Conservation (phyloP, 2,888 invertebrate species). For the Philonicus albiceps region DNA sequence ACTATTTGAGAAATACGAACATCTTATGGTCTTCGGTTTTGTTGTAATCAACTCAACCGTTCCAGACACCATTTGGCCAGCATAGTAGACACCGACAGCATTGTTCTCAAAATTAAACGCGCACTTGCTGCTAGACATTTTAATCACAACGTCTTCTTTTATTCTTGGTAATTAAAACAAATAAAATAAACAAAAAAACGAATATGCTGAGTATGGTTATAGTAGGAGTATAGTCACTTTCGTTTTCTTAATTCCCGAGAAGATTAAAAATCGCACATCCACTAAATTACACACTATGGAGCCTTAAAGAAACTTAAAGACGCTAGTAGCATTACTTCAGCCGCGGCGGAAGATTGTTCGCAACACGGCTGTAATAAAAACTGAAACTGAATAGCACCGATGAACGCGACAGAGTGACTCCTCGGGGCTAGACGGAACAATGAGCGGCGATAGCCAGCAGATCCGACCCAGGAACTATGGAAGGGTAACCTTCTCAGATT, state of each 20-base stretch:
- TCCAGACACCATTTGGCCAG: slow-evolving; percentile 60
- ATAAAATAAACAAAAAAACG: neutral
- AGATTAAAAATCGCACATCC: neutral
- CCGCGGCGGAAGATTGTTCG: neutral
- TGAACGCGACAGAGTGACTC: neutral
- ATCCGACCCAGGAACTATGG: neutral
- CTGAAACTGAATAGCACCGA: neutral
- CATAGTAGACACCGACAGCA: slow-evolving; percentile 59
- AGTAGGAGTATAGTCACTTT: neutral
- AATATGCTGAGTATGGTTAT: neutral
- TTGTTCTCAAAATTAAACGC: slow-evolving; percentile 59
- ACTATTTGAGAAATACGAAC: slow-evolving; percentile 53
- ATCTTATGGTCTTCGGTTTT: slow-evolving; percentile 61
- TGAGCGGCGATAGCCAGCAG: neutral
- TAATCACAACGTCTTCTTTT: neutral
- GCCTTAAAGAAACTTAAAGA: no score
- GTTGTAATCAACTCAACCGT: slow-evolving; percentile 59
- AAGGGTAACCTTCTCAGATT: neutral
- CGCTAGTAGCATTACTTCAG: neutral
- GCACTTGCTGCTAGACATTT: slow-evolving; percentile 60
- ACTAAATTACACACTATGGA: neutral
- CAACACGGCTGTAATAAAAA: slow-evolving; percentile 58
- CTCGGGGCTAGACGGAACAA: neutral
- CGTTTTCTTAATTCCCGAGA: neutral
- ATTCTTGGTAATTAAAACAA: neutral